Conservation (phyloP, 1,140 invertebrate genomes). For the Drosophila quadrilineata region DNA sequence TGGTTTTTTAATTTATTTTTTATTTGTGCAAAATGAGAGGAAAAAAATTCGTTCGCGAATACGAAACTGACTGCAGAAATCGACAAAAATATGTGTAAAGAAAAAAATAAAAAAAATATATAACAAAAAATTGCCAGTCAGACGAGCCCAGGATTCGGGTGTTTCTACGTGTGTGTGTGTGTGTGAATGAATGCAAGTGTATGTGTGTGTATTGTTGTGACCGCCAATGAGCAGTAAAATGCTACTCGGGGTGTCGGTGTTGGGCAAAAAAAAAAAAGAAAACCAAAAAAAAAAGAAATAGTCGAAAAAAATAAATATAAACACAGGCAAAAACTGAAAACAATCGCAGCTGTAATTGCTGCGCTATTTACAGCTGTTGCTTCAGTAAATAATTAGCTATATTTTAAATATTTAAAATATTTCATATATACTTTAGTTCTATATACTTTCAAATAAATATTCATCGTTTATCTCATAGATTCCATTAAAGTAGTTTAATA, state of each 20-base stretch:
- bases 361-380: neutral
- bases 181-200: neutral
- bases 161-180: slow-evolving; percentile 1
- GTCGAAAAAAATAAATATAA: slow-evolving; percentile 58
- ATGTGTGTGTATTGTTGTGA: slow-evolving; percentile 44
- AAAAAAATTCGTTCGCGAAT: slow-evolving; percentile 54
- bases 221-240: slow-evolving; percentile 73
- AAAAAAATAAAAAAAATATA: slow-evolving; percentile 39
- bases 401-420: no score
- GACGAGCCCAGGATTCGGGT: slow-evolving; percentile 42
- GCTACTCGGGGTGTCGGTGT: slow-evolving; percentile 63
- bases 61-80: slow-evolving; percentile 55
- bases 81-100: slow-evolving; percentile 35
- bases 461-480: no score
- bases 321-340: slow-evolving; percentile 2
- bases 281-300: slow-evolving; percentile 38
- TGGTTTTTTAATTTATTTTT: slow-evolving; percentile 79
- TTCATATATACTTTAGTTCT: no score
- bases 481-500: no score
- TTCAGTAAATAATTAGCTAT: no score
- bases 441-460: no score
- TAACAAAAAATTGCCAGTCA: slow-evolving; percentile 68
- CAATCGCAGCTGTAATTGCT: neutral
- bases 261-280: slow-evolving; percentile 21
- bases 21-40: slow-evolving; percentile 58